Base-by-base conservation (phyloP, 1,140 invertebrate genomes). In the Adoxophyes honmai region DNA sequence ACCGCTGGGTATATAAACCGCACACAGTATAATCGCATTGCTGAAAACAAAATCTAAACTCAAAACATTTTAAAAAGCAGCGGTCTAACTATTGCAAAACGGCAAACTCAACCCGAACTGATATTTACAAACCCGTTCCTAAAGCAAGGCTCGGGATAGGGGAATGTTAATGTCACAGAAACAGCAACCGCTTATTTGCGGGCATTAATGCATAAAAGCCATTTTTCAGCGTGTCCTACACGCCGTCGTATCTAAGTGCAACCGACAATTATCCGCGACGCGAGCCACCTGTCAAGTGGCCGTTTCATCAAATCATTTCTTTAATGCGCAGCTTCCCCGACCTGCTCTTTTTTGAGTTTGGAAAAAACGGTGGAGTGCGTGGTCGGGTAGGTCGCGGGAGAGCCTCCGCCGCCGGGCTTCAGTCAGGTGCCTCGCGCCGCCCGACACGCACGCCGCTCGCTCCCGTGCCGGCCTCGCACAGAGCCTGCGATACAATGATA, bases 241-340 rank as follows among this genome's bases (percentile, higher is more conserved):
- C 62, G 64, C 66, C 69, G 64, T 68, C 65, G 68, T 69, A 48
- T 28, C 42, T 48, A 75, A 69, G 66, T 68, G 72, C 73, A 79
- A 81, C 70, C 76, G 64, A 77, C 77, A 81, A 87, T 86, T 86
- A 86, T 28, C 18, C 73, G 73, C 70, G 78, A 72, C 77, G 80
- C 82, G 76, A 75, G 75, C 77, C 86, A 88, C 86, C 86, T 88
- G 83, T 88, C 86, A 86, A 78, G 70, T 74, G 70, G 74, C 70
- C 70, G 78, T 81, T 86, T 86, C 76, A 85, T 86, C 81, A 88
- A 88, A 88, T 88, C 86, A 83, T 88, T 85, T 85, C 78, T 86
- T 86, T 82, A 84, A 78, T 71, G 69, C 73, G 68, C 83, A 86
- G 83, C 79, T 78, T 86, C 79, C 70, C 67, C 70, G 76, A 86